Conservation (phyloP, 2,888 invertebrate species). For the Andrena bucephala region DNA sequence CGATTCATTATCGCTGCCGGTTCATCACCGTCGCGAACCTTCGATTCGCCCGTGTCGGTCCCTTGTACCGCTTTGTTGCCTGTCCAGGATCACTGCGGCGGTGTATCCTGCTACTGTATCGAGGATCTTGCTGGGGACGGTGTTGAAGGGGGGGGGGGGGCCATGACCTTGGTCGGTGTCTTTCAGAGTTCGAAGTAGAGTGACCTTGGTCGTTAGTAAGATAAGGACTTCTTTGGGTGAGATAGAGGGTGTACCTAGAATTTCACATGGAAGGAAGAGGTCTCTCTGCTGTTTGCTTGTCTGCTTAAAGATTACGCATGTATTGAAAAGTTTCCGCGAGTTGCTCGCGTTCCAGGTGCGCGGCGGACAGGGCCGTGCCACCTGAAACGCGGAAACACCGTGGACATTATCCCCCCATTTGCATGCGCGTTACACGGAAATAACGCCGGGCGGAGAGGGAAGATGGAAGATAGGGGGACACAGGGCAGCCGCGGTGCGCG, state of each 20-base stretch:
- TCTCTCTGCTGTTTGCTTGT: too few relatives aligned
- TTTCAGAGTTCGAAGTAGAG: too few relatives aligned
- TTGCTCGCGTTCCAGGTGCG: slow-evolving; percentile 9
- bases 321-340: not conserved
- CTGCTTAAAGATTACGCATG: too few relatives aligned
- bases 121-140: not conserved
- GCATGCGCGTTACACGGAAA: slow-evolving; percentile 48
- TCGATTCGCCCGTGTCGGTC: slow-evolving; percentile 41
- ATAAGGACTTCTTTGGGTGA: too few relatives aligned
- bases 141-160: not conserved
- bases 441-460: slow-evolving; percentile 13
- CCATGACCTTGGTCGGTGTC: not conserved
- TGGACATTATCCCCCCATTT: slow-evolving; percentile 24
- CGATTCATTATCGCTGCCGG: slow-evolving; percentile 53
- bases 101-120: slow-evolving; percentile 16
- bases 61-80: slow-evolving; percentile 48
- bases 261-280: too few relatives aligned
- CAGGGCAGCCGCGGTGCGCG: slow-evolving; percentile 9
- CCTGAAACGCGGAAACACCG: slow-evolving; percentile 42
- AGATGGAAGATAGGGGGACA: not conserved
- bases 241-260: too few relatives aligned
- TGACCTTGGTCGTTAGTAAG: too few relatives aligned
- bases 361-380: not conserved
- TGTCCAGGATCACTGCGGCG: slow-evolving; percentile 1
- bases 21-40: slow-evolving; percentile 12